A percentile compares a stretch with the other conserved stretches of the same genome.
phyloP scores from a whole-genome alignment of 2,797 vertebrate species.

The Lithobates sylvaticus region DNA sequence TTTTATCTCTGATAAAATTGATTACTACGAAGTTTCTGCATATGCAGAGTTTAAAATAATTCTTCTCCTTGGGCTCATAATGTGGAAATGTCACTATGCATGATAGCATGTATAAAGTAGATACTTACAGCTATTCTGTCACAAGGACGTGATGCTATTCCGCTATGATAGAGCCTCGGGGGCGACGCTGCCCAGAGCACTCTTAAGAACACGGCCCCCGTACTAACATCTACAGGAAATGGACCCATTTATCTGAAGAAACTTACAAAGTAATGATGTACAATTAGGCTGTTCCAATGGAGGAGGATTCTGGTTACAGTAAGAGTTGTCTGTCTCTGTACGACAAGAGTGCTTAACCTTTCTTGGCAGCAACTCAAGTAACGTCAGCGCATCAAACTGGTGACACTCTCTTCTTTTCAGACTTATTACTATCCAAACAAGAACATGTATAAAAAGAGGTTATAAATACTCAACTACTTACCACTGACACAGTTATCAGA shows the following conservation, averaged over 20 bases:
- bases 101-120: conserved; percentile 60
- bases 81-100: conserved; percentile 54
- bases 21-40: conserved; percentile 67
- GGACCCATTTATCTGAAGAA: conserved; percentile 64
- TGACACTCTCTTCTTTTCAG: background rate
- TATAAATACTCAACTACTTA: background rate
- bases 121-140: conserved; percentile 67
- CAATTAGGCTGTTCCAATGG: background rate
- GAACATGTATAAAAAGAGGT: too few relatives aligned
- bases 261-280: conserved; percentile 47
- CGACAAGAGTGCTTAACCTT: background rate
- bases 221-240: conserved; percentile 64
- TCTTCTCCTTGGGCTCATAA: conserved; percentile 66
- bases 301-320: background rate
- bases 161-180: conserved; percentile 65
- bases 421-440: background rate
- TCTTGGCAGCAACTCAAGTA: background rate
- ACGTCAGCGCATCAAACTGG: background rate
- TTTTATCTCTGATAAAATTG: conserved; percentile 66
- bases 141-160: conserved; percentile 60
- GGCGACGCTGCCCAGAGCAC: conserved; percentile 60
- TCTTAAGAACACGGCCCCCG: conserved; percentile 60
- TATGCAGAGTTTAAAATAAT: conserved; percentile 67
- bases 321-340: background rate
- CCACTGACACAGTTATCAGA: background rate